A percentile compares a stretch with the other conserved stretches of the same genome.
phyloP scores from a whole-genome alignment of 2,888 invertebrate species.

The Brachyptera putata region DNA sequence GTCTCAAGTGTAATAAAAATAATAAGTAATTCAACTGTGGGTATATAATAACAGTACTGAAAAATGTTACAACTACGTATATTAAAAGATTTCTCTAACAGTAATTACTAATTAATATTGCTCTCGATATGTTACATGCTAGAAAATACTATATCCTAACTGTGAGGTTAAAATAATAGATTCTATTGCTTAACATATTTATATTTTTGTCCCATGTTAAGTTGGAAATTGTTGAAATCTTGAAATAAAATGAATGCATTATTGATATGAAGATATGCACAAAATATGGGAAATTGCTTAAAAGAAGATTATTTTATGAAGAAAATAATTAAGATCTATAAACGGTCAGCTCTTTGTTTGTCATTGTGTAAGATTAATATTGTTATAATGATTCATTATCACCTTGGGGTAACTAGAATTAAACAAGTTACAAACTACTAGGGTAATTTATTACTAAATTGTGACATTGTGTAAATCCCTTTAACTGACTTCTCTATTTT shows the following conservation, averaged over 20 bases:
- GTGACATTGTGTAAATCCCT: too few relatives aligned
- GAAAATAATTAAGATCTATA: too few relatives aligned
- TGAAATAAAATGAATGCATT: background rate
- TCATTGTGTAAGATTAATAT: background rate
- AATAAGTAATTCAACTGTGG: constrained; percentile 8
- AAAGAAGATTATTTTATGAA: too few relatives aligned
- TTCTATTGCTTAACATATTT: constrained; percentile 23
- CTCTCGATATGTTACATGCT: constrained; percentile 1
- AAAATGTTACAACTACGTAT: background rate
- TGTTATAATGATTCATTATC: too few relatives aligned
- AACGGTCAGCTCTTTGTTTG: background rate
- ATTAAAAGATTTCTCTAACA: constrained; percentile 11
- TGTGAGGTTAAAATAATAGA: constrained; percentile 12
- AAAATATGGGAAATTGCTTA: background rate
- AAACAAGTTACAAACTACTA: too few relatives aligned
- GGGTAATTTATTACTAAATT: background rate
- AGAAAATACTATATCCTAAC: constrained; percentile 6
- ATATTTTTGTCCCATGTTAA: constrained; percentile 25
- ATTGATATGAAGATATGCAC: background rate
- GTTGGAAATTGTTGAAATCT: constrained; percentile 17
- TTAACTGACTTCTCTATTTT: background rate
- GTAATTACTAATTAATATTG: constrained; percentile 4
- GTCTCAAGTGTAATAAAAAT: constrained; percentile 11
- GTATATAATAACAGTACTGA: background rate
- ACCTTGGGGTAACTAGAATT: too few relatives aligned